These are phyloP conservation scores for Eriosoma lanigerum DNA, from an alignment of 1,140 invertebrate species.

Conservation along the genomic window DNA sequence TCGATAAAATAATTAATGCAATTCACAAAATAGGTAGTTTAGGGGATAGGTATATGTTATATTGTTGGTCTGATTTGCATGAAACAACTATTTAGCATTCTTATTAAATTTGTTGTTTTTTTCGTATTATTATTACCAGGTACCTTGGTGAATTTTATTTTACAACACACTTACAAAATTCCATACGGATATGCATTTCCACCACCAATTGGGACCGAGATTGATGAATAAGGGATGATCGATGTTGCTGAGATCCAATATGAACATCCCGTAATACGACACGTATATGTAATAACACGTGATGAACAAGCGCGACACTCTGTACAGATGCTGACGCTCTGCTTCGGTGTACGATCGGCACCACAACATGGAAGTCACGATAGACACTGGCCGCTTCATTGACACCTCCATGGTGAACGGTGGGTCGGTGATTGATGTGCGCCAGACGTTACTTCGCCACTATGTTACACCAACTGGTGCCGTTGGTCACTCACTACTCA, in stretches of 20 bases:
- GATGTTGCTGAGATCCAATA: slow-evolving; percentile 32
- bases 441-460: not conserved
- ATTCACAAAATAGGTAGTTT: too few relatives aligned
- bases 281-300: slow-evolving; percentile 50
- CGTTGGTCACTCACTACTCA: too few relatives aligned
- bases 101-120: too few relatives aligned
- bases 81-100: too few relatives aligned
- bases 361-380: not conserved
- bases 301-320: slow-evolving; percentile 51
- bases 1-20: too few relatives aligned
- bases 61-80: too few relatives aligned
- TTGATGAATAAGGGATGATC: slow-evolving; percentile 11
- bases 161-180: slow-evolving; percentile 51
- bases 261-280: slow-evolving; percentile 47
- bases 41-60: too few relatives aligned
- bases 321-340: slow-evolving; percentile 32
- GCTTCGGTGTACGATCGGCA: slow-evolving; percentile 26
- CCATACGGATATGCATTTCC: slow-evolving; percentile 52
- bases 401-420: not conserved
- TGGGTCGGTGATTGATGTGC: not conserved
- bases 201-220: slow-evolving; percentile 46
- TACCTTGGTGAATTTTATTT: too few relatives aligned
- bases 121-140: too few relatives aligned
- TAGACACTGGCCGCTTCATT: not conserved
- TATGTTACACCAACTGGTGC: too few relatives aligned